These are phyloP conservation scores for Cecidostiba fungosa DNA, from an alignment of 2,888 invertebrate species.

Conservation along the genomic window DNA sequence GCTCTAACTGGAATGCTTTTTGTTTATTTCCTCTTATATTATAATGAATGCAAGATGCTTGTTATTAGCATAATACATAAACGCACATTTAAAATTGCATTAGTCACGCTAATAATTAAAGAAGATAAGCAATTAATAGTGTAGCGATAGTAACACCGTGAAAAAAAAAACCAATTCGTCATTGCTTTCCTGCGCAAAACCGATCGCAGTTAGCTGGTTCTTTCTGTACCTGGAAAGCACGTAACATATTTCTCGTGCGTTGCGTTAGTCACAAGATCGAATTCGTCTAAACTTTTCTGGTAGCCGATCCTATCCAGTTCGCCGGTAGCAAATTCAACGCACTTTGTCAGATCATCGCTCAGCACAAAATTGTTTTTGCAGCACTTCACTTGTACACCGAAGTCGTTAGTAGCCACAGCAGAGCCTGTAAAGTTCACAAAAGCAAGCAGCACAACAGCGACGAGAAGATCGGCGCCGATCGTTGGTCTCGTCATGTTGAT, in stretches of 20 bases:
- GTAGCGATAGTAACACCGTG: background rate
- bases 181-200: background rate
- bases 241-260: conserved; percentile 29
- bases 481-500: background rate
- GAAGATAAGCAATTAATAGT: no score
- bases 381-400: conserved; percentile 60
- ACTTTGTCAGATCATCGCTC: conserved; percentile 63
- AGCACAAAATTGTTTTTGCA: conserved; percentile 63
- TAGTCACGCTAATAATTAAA: background rate
- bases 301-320: conserved; percentile 20
- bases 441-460: background rate
- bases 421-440: background rate
- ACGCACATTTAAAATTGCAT: background rate
- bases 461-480: background rate
- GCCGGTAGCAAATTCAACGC: conserved; percentile 48
- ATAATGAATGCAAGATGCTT: no score
- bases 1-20: no score
- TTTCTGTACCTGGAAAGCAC: conserved; percentile 66
- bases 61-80: no score
- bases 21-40: no score
- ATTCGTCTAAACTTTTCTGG: background rate
- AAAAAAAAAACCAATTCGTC: background rate
- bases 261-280: background rate
- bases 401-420: background rate
- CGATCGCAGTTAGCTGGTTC: background rate